phyloP scores from a whole-genome alignment of 2,797 vertebrate species.

The Coreius guichenoti region DNA sequence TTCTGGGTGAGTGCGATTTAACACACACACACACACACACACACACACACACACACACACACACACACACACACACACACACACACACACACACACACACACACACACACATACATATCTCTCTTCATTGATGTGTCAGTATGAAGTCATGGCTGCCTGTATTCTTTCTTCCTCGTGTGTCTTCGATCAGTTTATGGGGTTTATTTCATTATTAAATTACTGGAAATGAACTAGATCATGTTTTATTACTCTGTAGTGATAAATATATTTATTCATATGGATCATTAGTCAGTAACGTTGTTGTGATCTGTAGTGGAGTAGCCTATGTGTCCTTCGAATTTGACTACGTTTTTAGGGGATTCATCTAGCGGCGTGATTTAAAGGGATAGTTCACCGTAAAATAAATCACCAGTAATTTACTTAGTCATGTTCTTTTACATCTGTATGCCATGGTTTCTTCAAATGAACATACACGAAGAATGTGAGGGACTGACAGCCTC shows the following conservation, averaged over 20 bases:
- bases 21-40: not conserved
- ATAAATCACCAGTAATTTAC: not conserved
- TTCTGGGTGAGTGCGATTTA: constrained; percentile 79
- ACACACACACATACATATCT: not conserved
- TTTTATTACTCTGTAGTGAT: too few species aligned
- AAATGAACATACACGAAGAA: not conserved
- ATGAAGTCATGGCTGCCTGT: constrained; percentile 49
- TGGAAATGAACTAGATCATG: not conserved
- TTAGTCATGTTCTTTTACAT: not conserved
- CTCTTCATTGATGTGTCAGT: constrained; percentile 46
- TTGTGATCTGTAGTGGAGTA: not conserved
- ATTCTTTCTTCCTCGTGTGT: constrained; percentile 11
- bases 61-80: not conserved
- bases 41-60: not conserved
- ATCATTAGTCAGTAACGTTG: not conserved
- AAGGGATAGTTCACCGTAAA: not conserved
- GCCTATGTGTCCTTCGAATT: not conserved
- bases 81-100: not conserved
- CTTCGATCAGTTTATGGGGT: constrained; percentile 13
- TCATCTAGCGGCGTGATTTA: not conserved
- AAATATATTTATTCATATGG: not conserved
- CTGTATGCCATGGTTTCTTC: not conserved
- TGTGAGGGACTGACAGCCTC: not conserved
- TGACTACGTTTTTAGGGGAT: not conserved
- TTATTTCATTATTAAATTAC: not conserved